Evolutionary conservation across 53 echinoderm and acorn worm genomes (phyloP), one percentile per base, ranked within the genome.

Genomic region (Holothuria leucospilota): DNA sequence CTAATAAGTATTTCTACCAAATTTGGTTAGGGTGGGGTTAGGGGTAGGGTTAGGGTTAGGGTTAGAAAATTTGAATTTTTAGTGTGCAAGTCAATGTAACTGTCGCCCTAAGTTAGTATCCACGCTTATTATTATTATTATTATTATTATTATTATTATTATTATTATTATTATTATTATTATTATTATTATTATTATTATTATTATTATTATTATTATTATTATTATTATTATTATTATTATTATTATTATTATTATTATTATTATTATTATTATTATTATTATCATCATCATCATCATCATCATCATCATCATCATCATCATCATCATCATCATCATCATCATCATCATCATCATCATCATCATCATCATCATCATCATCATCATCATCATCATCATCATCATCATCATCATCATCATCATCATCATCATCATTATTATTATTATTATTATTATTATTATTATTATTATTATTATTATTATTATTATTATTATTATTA

Each of bases 251-350:
- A 61, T 61, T 21, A 61, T 61, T 21, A 61, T 61, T 21, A 61
- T 61, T 21, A 61, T 21, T 61, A 61, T 61, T 21, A 61, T 61
- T 21, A 61, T 61, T 21, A 61, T 61, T 21, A 61, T 61, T 21
- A 21, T 61, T 21, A 61, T 61, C 62, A 61, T 61, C 62, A 61
- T 21, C 21, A 61, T 61, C 62, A 61, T 61, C 62, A 61, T 61
- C 62, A 61, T 61, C 62, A 61, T 61, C 62, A 61, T 61, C 62
- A 61, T 61, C 62, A 61, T 61, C 62, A 61, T 61, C 62, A 61
- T 21, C 21, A 61, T 61, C 62, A 61, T 61, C 62, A 61, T 61
- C 62, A 61, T 61, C 62, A 61, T 61, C 62, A 61, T 61, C 21
- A 61, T 21, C 62, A 61, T 61, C 62, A 61, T 61, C 62, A 61